These are phyloP conservation scores for Caracal caracal DNA, from an alignment of 2,113 vertebrate genomes.

Conservation along the genomic window DNA sequence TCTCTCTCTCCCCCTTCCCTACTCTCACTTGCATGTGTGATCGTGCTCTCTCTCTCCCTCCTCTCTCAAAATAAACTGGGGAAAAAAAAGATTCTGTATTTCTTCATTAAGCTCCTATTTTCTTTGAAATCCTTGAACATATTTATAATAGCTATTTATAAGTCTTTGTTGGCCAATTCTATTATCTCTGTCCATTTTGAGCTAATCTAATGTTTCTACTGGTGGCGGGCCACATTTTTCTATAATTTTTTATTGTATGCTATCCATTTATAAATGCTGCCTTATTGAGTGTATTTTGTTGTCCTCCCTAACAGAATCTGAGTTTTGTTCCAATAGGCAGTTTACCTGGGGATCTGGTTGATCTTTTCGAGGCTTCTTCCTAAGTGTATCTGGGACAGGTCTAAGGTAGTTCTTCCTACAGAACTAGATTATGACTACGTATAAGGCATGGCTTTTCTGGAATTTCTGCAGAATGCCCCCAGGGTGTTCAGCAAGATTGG, in stretches of 20 bases:
- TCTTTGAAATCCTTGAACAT: background rate
- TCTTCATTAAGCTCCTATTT: background rate
- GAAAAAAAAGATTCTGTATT: background rate
- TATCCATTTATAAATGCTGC: background rate
- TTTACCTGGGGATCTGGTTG: background rate
- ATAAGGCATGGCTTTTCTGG: background rate
- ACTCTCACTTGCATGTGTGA: no score
- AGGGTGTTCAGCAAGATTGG: background rate
- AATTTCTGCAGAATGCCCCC: background rate
- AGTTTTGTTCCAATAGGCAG: background rate
- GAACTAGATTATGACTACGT: background rate
- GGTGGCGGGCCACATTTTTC: background rate
- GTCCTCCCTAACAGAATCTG: background rate
- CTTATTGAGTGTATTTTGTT: background rate
- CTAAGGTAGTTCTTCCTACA: background rate
- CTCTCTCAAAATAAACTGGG: no score
- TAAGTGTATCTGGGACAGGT: background rate
- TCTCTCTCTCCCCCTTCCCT: no score
- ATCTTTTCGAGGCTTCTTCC: background rate
- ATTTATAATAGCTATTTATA: background rate
- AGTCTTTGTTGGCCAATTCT: background rate
- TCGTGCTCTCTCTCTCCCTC: no score
- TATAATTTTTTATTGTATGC: background rate
- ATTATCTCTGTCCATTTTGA: background rate
- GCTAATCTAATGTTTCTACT: background rate